Evolutionary conservation across 2,888 invertebrate genomes (phyloP).

Genomic region (Ctena decussata): DNA sequence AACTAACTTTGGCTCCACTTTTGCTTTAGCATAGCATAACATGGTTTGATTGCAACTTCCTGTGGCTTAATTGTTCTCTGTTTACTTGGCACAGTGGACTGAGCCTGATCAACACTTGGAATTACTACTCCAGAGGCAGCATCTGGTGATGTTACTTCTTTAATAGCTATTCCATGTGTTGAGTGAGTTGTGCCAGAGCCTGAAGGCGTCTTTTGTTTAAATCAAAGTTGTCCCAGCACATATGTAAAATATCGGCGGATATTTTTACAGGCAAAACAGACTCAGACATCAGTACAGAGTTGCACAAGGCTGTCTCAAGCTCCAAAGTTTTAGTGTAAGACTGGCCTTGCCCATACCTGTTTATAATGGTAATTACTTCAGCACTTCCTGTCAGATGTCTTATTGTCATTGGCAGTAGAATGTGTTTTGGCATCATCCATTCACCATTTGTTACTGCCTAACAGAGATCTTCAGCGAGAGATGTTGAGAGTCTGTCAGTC

Average conservation of each 20-base stretch:
- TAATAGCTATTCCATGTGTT: constrained; percentile 35
- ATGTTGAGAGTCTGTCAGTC: background rate
- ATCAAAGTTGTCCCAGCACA: constrained; percentile 40
- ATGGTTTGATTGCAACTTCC: constrained; percentile 16
- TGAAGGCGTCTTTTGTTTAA: constrained; percentile 10
- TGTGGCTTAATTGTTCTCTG: background rate
- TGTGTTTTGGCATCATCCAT: constrained; percentile 32
- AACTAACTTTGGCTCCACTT: constrained; percentile 22
- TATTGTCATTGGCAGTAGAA: constrained; percentile 24
- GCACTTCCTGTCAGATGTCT: constrained; percentile 32
- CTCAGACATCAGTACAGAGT: background rate
- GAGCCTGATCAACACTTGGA: background rate
- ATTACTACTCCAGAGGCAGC: background rate
- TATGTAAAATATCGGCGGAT: constrained; percentile 4
- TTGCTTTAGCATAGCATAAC: constrained; percentile 29
- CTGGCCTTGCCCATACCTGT: constrained; percentile 22
- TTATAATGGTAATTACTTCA: constrained; percentile 22
- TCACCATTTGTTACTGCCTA: constrained; percentile 20
- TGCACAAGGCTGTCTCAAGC: constrained; percentile 35
- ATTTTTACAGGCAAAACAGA: constrained; percentile 15
- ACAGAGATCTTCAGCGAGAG: constrained; percentile 22
- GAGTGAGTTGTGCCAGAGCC: constrained; percentile 33
- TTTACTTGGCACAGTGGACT: background rate
- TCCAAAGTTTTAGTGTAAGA: constrained; percentile 26
- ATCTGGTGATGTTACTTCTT: constrained; percentile 21